phyloP scores from a whole-genome alignment of 2,888 invertebrate genomes.

The Metalampra italica region DNA sequence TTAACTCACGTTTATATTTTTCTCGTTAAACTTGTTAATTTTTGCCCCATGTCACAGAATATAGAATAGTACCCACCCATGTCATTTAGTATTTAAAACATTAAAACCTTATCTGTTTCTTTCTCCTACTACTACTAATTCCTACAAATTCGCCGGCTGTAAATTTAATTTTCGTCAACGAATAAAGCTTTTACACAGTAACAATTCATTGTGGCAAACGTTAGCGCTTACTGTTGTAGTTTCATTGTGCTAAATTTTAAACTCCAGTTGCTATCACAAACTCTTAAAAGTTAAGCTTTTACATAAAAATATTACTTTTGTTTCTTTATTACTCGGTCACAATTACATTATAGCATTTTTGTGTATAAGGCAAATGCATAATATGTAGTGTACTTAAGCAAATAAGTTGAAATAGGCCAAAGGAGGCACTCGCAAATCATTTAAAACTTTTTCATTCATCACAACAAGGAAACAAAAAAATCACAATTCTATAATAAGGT shows the following conservation, averaged over 20 bases:
- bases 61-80: too few relatives aligned
- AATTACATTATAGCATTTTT: too few relatives aligned
- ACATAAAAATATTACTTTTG: background rate
- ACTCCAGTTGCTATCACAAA: slow-evolving; percentile 9
- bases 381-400: too few relatives aligned
- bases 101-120: too few relatives aligned
- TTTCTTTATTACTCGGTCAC: too few relatives aligned
- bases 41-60: too few relatives aligned
- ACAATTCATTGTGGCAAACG: slow-evolving; percentile 53
- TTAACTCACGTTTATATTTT: too few relatives aligned
- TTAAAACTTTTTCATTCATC: background rate
- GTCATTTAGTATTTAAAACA: too few relatives aligned
- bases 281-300: background rate
- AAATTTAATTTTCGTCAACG: slow-evolving; percentile 49
- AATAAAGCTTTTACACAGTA: slow-evolving; percentile 65
- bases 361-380: too few relatives aligned
- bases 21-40: too few relatives aligned
- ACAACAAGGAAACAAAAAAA: background rate
- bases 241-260: slow-evolving; percentile 44
- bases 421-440: too few relatives aligned
- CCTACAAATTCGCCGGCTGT: background rate
- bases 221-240: slow-evolving; percentile 41
- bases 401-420: too few relatives aligned
- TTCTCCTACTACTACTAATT: background rate
- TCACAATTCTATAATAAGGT: background rate